Evolutionary conservation across 2,113 vertebrate genomes (phyloP), one percentile per base, ranked within the genome.

Genomic region (Xiphias gladius): DNA sequence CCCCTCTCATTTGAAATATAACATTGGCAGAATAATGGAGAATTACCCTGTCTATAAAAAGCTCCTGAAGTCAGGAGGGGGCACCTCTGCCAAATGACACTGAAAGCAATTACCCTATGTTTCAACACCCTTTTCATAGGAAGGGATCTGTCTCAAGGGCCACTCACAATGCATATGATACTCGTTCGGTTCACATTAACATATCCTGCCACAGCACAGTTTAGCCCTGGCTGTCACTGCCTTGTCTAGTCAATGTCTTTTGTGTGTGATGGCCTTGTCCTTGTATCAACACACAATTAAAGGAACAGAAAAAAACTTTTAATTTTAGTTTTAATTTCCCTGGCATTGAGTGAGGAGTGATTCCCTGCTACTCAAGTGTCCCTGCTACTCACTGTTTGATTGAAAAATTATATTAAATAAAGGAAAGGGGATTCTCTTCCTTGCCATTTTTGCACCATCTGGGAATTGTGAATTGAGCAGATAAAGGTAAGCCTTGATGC

Each of bases 61-160:
- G 80, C 86, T 84, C 69, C 89, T 30, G 66, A 79, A 92, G 89
- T 89, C 91, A 88, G 86, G 80, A 89, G 90, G 85, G 86, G 32
- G 67, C 89, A 43, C 58, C 1, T 46, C 90, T 87, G 90, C 90
- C 93, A 92, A 93, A 91, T 79, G 84, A 91, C 93, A 93, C 79
- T 68, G 90, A 92, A 91, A 91, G 94, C 93, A 94, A 94, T 94
- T 94, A 94, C 92, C 17, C 83, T 88, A 88, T 86, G 88, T 94
- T 92, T 93, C 92, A 89, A 92, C 91, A 88, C 89, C 89, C 89
- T 88, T 93, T 94, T 93, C 90, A 92, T 77, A 83, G 87, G 81
- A 79, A 88, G 83, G 86, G 77, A 79, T 88, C 78, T 50, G 86
- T 89, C 92, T 93, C 74, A 62, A 89, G 91, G 91, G 89, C 87